Evolutionary conservation across 2,888 invertebrate genomes (phyloP), one percentile per base, ranked within the genome.

Genomic region (Chrysina gloriosa): DNA sequence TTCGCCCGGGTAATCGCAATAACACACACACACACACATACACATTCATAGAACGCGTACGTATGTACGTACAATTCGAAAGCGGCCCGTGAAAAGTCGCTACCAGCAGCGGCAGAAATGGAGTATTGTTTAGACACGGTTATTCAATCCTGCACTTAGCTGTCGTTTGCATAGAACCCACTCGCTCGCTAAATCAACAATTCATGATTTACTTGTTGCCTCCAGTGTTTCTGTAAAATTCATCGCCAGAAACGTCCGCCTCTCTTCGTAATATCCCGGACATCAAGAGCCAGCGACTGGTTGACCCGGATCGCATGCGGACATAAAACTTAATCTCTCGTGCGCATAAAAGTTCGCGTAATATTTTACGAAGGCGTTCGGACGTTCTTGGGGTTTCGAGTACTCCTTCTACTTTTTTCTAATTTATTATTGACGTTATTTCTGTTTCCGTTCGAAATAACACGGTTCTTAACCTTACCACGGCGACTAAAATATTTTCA

Each of bases 161-260:
- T 76, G 76, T 76, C 76, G 77, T 78, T 77, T 78, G 75, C 77
- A 77, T 76, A 76, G 66, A 67, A 72, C 73, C 72, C 72, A 71
- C 73, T 71, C 71, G 72, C 69, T 65, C 73, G 74, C 72, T 72
- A 74, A 74, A 75, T 75, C 74, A 75, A 75, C 77, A 75, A 75
- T 75, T 75, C 74, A 73, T 75, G 75, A 77, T 78, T 77, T 77
- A 76, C 77, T 77, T 78, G 77, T 78, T 78, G 77, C 77, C 76
- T 74, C 73, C 68, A 63, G 58, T 67, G 67, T 54, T 67, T 67
- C 58, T 67, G 19, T 31, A 58, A 66, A 66, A 66, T 54, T 66
- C 54, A 47, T 58, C 54, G 47, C n/a, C 27, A 34, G 39, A 25
- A 65, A 23, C 39, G 64, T 34, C 16, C 50, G 11, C 52, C 36